Evolutionary conservation across 2,113 vertebrate species (phyloP), one percentile per base, ranked within the genome.

Genomic region (Pundamilia nyererei): DNA sequence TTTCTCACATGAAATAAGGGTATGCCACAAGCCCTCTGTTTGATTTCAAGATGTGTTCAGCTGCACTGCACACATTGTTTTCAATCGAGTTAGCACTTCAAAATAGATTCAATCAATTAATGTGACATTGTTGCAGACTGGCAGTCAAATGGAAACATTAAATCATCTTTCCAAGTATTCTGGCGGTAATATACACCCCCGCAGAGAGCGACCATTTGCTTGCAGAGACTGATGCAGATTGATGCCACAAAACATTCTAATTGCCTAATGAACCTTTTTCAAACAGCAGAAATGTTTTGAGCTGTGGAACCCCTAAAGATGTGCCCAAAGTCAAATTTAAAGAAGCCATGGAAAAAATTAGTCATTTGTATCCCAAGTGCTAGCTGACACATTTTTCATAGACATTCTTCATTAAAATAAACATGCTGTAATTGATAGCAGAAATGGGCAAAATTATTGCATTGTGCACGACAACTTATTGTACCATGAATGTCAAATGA

Each of bases 121-220:
- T 94, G 81, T 91, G 87, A 89, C 91, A 92, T 86, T 84, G 88
- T 93, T 93, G 79, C 86, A 91, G 92, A 55, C 93, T 89, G 89
- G 93, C 91, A 94, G 91, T 92, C 90, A 93, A 91, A 94, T 92
- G 91, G 94, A 94, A 96, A 94, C 92, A 94, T 95, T 94, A 94
- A 94, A 96, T 95, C 83, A 94, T 94, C 87, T 79, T 84, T 87
- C 91, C 86, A 87, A 94, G 91, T 94, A 86, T 93, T 94, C 92
- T 89, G 87, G 87, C 87, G 91, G 81, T 87, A 90, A 90, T 86
- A 89, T 85, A 92, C 86, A 51, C 80, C 86, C 91, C 89, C 81
- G 65, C 58, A 86, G 84, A 89, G 90, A 75, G 83, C 82, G 45
- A 84, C 79, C 75, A 53, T 93, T 95, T 90, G 82, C 84, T 65